Evolutionary conservation across 2,113 vertebrate genomes (phyloP).

Genomic region (Sclerurus mexicanus): DNA sequence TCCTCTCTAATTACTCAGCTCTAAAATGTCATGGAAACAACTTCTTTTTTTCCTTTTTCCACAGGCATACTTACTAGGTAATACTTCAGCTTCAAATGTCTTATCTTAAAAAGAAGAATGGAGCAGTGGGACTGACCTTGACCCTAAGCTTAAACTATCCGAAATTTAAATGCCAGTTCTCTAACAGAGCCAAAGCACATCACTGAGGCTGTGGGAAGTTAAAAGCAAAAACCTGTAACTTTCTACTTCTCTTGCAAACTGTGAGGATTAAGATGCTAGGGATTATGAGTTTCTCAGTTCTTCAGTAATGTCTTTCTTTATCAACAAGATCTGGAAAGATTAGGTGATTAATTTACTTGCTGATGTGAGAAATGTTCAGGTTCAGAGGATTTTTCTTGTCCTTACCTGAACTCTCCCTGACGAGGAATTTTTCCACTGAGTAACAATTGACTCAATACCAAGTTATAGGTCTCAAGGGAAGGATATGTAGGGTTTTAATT

Average conservation of each 20-base stretch:
- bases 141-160: not conserved
- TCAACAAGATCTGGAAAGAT: constrained; percentile 44
- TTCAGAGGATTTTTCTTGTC: constrained; percentile 34
- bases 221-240: not conserved
- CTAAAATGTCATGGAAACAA: not conserved
- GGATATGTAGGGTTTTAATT: constrained; percentile 10
- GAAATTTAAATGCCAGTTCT: not conserved
- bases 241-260: not conserved
- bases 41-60: not conserved
- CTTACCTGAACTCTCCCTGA: constrained; percentile 36
- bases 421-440: not conserved
- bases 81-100: not conserved
- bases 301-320: not conserved
- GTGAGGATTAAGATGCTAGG: not conserved
- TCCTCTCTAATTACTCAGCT: not conserved
- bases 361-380: constrained; percentile 1
- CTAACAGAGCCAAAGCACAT: not conserved
- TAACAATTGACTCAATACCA: not conserved
- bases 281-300: constrained; percentile 18
- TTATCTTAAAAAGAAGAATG: not conserved
- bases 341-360: constrained; percentile 46
- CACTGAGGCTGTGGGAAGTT: not conserved
- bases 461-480: not conserved
- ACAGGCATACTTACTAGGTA: not conserved
- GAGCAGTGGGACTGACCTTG: not conserved